Percentiles rank a stretch among this genome's conserved stretches.
phyloP scores from a whole-genome alignment of 2,888 invertebrate genomes.

The Dolichopus griseipennis region DNA sequence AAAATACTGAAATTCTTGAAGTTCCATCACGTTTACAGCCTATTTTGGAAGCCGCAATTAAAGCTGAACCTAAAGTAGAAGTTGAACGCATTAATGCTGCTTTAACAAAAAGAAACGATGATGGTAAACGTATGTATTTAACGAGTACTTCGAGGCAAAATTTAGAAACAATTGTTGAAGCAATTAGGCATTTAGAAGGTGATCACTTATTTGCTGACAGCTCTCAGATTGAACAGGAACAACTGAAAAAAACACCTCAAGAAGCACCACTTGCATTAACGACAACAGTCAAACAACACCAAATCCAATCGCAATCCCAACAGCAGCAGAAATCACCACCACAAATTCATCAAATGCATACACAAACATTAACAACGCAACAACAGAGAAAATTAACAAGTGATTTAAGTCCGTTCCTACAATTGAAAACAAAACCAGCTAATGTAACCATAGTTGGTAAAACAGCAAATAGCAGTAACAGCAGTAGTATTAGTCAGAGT shows the following conservation, averaged over 20 bases:
- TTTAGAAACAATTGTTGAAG: constrained; percentile 96
- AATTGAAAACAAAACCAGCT: constrained; percentile 47
- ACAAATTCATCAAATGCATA: constrained; percentile 42
- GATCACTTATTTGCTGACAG: constrained; percentile 85
- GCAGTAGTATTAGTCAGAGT: constrained; percentile 22
- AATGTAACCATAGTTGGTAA: constrained; percentile 18
- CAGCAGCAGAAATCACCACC: constrained; percentile 13
- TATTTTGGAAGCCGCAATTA: constrained; percentile 76
- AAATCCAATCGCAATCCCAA: constrained; percentile 20
- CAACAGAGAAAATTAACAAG: constrained; percentile 44
- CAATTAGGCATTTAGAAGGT: constrained; percentile 94
- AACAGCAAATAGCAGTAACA: background rate
- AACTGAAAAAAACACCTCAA: constrained; percentile 30
- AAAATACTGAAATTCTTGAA: constrained; percentile 32
- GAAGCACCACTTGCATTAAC: constrained; percentile 41
- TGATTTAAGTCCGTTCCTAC: constrained; percentile 55
- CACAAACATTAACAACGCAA: constrained; percentile 51
- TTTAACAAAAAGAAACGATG: constrained; percentile 29
- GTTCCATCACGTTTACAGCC: constrained; percentile 46
- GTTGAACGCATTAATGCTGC: constrained; percentile 56
- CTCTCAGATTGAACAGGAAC: constrained; percentile 33
- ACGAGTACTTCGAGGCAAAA: constrained; percentile 75
- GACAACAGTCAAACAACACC: constrained; percentile 22
- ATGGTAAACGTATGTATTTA: constrained; percentile 44
- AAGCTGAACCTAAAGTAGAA: constrained; percentile 79